Conservation (phyloP, 2,797 vertebrate species). For the Pipistrellus pygmaeus region DNA sequence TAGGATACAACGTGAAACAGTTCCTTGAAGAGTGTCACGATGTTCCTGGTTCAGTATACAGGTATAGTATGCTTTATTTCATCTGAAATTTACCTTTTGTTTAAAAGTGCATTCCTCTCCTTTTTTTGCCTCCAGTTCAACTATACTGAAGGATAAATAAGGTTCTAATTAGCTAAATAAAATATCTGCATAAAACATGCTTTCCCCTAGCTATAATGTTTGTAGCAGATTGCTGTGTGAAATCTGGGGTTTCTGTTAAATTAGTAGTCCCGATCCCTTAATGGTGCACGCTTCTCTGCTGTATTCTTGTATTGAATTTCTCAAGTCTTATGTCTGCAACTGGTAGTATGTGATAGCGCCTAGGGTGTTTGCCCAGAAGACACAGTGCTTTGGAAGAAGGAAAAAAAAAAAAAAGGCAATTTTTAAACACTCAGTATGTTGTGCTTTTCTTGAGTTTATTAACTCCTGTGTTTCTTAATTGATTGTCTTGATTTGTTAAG, state of each 20-base stretch:
- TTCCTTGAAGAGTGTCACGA: constrained; percentile 86
- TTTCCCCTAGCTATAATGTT: constrained; percentile 44
- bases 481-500: constrained; percentile 56
- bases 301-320: constrained; percentile 40
- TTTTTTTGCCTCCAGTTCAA: constrained; percentile 57
- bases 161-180: constrained; percentile 48
- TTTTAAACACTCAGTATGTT: constrained; percentile 54
- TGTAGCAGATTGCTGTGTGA: constrained; percentile 64
- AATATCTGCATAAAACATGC: constrained; percentile 29
- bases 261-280: not conserved
- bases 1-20: constrained; percentile 76
- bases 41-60: constrained; percentile 97
- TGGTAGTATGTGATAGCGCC: constrained; percentile 53
- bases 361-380: constrained; percentile 48
- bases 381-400: constrained; percentile 63
- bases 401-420: constrained; percentile 19
- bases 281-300: constrained; percentile 58
- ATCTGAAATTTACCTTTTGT: constrained; percentile 71
- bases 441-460: constrained; percentile 66
- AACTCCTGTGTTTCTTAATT: constrained; percentile 56
- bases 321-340: constrained; percentile 7
- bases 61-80: constrained; percentile 87
- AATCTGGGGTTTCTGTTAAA: constrained; percentile 71
- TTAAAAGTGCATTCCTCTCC: constrained; percentile 51
- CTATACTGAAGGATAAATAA: constrained; percentile 36